These are phyloP conservation scores for Hirundichthys speculiger DNA, from an alignment of 2,113 vertebrate genomes.

Conservation along the genomic window DNA sequence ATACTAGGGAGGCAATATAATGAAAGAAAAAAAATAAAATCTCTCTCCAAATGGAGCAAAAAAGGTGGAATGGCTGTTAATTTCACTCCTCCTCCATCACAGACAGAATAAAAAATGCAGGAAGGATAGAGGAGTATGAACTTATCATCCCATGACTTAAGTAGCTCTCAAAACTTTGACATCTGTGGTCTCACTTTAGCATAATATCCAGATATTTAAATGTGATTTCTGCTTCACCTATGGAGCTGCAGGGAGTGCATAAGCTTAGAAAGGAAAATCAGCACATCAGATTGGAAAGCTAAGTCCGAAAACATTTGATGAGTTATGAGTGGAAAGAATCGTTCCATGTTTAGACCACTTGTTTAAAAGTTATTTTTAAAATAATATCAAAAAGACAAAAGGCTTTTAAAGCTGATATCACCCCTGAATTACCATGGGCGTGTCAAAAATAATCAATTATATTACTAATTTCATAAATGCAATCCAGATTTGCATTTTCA, in stretches of 20 bases:
- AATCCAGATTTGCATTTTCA: slow-evolving; percentile 35
- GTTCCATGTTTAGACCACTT: slow-evolving; percentile 15
- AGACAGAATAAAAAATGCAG: slow-evolving; percentile 26
- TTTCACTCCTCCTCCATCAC: slow-evolving; percentile 1
- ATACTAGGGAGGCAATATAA: slow-evolving; percentile 22
- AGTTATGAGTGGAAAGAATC: slow-evolving; percentile 32
- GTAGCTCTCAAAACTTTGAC: slow-evolving; percentile 32
- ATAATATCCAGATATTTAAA: slow-evolving; percentile 44
- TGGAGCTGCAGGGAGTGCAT: slow-evolving; percentile 12
- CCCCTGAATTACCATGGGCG: slow-evolving; percentile 13
- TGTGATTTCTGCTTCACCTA: slow-evolving; percentile 35
- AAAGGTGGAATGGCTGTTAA: slow-evolving; percentile 10
- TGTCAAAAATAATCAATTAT: slow-evolving; percentile 39
- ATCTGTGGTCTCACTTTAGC: slow-evolving; percentile 45
- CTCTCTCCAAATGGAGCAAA: slow-evolving; percentile 6
- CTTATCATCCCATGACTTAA: slow-evolving; percentile 22
- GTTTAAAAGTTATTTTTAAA: slow-evolving; percentile 17
- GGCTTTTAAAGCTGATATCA: slow-evolving; percentile 13
- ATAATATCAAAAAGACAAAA: slow-evolving; percentile 55
- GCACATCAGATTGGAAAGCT: slow-evolving; percentile 17
- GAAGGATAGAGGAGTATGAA: slow-evolving; percentile 13
- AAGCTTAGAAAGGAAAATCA: slow-evolving; percentile 25
- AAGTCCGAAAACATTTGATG: slow-evolving; percentile 18
- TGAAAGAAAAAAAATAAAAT: slow-evolving; percentile 39
- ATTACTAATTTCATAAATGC: slow-evolving; percentile 59